phyloP scores from a whole-genome alignment of 1,140 invertebrate genomes.

The Drosophila lowei region DNA sequence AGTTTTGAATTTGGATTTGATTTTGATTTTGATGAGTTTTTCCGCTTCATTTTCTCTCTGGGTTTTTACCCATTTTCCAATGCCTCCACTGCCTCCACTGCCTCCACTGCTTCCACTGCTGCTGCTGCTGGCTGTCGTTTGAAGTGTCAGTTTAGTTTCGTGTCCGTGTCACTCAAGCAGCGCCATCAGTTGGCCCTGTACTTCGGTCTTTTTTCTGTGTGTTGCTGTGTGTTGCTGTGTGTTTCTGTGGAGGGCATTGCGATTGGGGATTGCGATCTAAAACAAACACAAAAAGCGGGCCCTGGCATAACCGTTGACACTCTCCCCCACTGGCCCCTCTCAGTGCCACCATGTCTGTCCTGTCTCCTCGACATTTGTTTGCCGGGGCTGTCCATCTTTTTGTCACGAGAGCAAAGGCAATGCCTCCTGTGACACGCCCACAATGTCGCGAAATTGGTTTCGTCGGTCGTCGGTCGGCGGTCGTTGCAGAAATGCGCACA shows the following conservation, averaged over 20 bases:
- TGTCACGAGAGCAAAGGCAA: constrained; percentile 58
- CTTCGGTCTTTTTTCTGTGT: constrained; percentile 7
- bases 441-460: constrained; percentile 68
- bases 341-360: constrained; percentile 6
- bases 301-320: constrained; percentile 65
- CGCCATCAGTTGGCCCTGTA: constrained; percentile 50
- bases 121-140: constrained; percentile 58
- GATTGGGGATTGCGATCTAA: constrained; percentile 29
- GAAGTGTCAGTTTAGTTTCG: constrained; percentile 77
- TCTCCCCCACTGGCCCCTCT: constrained; percentile 25
- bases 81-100: no score
- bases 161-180: constrained; percentile 72
- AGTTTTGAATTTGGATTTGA: constrained; percentile 37
- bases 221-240: background rate
- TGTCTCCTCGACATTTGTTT: constrained; percentile 72
- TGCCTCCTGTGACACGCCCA: constrained; percentile 58
- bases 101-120: constrained; percentile 9
- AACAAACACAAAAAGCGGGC: constrained; percentile 64
- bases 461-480: background rate
- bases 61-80: constrained; percentile 44
- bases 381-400: constrained; percentile 71
- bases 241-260: constrained; percentile 5
- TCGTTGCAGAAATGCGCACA: constrained; percentile 21
- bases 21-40: constrained; percentile 61
- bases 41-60: constrained; percentile 49